Conservation (phyloP, 2,797 vertebrate species). For the Rachycentron canadum region DNA sequence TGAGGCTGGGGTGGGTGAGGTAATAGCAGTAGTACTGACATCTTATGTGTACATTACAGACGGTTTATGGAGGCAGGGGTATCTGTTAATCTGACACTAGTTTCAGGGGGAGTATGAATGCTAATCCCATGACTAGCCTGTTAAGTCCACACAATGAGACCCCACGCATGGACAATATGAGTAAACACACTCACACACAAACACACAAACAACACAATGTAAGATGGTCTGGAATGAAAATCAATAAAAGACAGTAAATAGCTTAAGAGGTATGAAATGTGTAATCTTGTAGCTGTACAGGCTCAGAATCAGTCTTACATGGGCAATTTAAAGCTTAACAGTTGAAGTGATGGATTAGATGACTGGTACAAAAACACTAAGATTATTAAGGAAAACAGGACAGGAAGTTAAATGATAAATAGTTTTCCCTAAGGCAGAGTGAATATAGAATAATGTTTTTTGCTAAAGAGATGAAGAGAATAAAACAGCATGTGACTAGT, state of each 20-base stretch:
- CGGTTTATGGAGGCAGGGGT: constrained; percentile 79
- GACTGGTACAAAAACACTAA: constrained; percentile 64
- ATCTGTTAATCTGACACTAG: constrained; percentile 88
- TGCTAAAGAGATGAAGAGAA: neutral
- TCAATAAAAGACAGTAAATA: constrained; percentile 68
- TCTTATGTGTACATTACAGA: constrained; percentile 85
- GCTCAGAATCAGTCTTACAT: constrained; percentile 48
- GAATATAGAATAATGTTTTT: constrained; percentile 11
- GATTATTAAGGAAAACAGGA: constrained; percentile 55
- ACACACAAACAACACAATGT: constrained; percentile 49
- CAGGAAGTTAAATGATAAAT: constrained; percentile 41
- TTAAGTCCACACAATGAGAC: constrained; percentile 80
- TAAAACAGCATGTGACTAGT: constrained; percentile 1
- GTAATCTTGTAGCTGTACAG: constrained; percentile 45
- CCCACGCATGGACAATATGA: constrained; percentile 60
- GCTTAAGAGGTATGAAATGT: constrained; percentile 57
- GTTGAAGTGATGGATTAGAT: constrained; percentile 76
- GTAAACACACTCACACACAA: constrained; percentile 61
- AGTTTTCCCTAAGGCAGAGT: constrained; percentile 17
- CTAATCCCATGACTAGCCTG: constrained; percentile 86
- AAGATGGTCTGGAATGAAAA: constrained; percentile 63
- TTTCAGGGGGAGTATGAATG: constrained; percentile 82
- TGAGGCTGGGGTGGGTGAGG: constrained; percentile 46
- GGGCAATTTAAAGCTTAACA: constrained; percentile 59
- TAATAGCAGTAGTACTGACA: constrained; percentile 66